A percentile compares a stretch with the other conserved stretches of the same genome.
phyloP scores from a whole-genome alignment of 2,888 invertebrate genomes.

The Drosophila conformis region DNA sequence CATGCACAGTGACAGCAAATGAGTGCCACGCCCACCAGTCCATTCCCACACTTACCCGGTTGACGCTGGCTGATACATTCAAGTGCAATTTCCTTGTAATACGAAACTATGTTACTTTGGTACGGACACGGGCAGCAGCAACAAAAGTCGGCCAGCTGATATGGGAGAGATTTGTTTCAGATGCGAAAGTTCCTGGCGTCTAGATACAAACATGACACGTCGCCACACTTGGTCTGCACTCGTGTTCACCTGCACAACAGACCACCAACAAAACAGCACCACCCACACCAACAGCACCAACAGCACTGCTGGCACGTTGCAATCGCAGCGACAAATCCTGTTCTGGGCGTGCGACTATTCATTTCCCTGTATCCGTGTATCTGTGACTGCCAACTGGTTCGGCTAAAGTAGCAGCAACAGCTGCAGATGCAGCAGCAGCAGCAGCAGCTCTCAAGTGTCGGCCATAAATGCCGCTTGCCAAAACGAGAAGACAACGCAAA shows the following conservation, averaged over 20 bases:
- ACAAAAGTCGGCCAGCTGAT: conserved; percentile 28
- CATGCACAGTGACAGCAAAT: conserved; percentile 1
- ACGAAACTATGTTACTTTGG: conserved; percentile 79
- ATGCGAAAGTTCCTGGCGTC: conserved; percentile 33
- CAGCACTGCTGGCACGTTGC: conserved; percentile 39
- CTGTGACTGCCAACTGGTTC: conserved; percentile 21
- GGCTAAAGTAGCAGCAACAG: conserved; percentile 25
- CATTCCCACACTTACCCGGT: conserved; percentile 31
- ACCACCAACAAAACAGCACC: conserved; percentile 8
- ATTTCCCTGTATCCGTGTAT: conserved; percentile 23
- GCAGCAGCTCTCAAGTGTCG: conserved; percentile 38
- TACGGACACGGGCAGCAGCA: conserved; percentile 40
- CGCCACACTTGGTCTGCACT: conserved; percentile 67
- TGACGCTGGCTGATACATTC: conserved; percentile 64
- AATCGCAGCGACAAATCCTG: conserved; percentile 34
- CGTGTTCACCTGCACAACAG: conserved; percentile 57
- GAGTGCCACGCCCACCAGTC: conserved; percentile 55
- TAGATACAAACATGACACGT: conserved; percentile 76
- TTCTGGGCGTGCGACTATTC: conserved; percentile 3
- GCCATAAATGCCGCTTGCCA: conserved; percentile 34
- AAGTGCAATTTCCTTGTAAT: conserved; percentile 82
- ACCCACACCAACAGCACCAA: conserved; percentile 6
- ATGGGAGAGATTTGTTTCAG: conserved; percentile 46
- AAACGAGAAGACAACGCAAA: conserved; percentile 31
- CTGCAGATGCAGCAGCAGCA: conserved; percentile 10